Evolutionary conservation across 2,888 invertebrate species (phyloP).

Genomic region (Stramonita haemastoma): DNA sequence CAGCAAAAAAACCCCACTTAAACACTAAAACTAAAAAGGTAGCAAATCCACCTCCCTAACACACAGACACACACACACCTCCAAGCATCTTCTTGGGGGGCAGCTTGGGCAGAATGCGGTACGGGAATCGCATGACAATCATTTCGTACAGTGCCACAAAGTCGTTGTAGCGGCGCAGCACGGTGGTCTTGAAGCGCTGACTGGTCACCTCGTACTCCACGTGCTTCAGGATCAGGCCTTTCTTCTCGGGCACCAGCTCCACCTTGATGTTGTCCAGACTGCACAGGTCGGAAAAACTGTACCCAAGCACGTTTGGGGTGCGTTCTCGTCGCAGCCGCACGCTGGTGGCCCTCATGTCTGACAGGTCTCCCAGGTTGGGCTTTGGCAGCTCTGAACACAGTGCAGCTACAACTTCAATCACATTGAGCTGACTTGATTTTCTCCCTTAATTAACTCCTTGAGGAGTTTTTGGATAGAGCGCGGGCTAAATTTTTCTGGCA

Average conservation of each 20-base stretch:
- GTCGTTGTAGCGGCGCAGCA: constrained; percentile 77
- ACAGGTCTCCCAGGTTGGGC: constrained; percentile 75
- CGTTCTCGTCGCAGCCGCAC: constrained; percentile 71
- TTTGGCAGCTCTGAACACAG: constrained; percentile 75
- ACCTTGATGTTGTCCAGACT: constrained; percentile 76
- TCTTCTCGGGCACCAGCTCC: constrained; percentile 78
- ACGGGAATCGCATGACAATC: constrained; percentile 75
- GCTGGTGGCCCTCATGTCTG: constrained; percentile 72
- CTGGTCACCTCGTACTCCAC: constrained; percentile 78
- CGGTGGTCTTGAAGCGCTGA: constrained; percentile 75
- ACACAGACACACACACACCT: constrained; percentile 58
- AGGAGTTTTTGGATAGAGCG: not conserved
- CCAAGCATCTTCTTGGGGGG: constrained; percentile 78
- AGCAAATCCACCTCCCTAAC: too few relatives aligned
- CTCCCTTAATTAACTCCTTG: too few relatives aligned
- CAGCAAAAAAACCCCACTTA: too few relatives aligned
- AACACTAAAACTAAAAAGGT: too few relatives aligned
- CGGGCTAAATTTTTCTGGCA: too few relatives aligned
- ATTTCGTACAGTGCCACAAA: constrained; percentile 77
- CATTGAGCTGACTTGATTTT: too few relatives aligned
- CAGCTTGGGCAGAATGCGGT: constrained; percentile 76
- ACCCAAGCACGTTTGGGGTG: constrained; percentile 74
- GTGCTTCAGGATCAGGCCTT: constrained; percentile 78
- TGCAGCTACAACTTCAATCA: too few relatives aligned
- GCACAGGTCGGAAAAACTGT: constrained; percentile 73